Percentiles rank a stretch among this genome's conserved stretches.
Evolutionary conservation across 2,888 invertebrate species (phyloP).

Genomic region (Asteroscopus sphinx): DNA sequence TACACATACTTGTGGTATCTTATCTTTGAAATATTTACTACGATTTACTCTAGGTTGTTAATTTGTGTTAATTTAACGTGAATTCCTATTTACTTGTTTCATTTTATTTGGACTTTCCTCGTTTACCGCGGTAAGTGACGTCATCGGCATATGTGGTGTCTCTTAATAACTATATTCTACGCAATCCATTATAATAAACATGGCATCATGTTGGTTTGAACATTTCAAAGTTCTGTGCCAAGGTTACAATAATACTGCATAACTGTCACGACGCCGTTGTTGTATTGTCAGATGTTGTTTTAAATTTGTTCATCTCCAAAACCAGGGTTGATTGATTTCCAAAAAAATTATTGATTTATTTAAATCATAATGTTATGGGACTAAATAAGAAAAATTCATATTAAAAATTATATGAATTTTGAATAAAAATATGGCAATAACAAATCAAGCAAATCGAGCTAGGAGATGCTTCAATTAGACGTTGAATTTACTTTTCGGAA

Average conservation of each 20-base stretch:
- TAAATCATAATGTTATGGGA: no score
- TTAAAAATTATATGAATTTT: no score
- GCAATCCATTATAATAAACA: slow-evolving; percentile 44
- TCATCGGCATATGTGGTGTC: slow-evolving; percentile 33
- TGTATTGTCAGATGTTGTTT: slow-evolving; percentile 16
- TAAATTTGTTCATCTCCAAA: slow-evolving; percentile 9
- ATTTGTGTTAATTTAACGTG: slow-evolving; percentile 10
- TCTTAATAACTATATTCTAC: slow-evolving; percentile 39
- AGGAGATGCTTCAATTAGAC: no score
- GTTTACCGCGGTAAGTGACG: slow-evolving; percentile 35
- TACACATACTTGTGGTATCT: slow-evolving; percentile 29
- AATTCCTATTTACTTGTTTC: slow-evolving; percentile 7
- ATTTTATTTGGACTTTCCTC: slow-evolving; percentile 35
- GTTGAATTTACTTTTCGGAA: no score
- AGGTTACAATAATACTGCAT: slow-evolving; percentile 49
- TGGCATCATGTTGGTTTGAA: slow-evolving; percentile 50
- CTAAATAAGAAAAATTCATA: no score
- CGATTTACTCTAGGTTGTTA: slow-evolving; percentile 6
- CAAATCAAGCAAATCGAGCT: no score
- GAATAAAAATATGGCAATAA: no score
- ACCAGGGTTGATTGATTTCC: no score
- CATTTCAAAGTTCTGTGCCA: slow-evolving; percentile 49
- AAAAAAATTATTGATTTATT: no score
- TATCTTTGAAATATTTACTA: slow-evolving; percentile 24
- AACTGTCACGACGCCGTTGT: slow-evolving; percentile 31